phyloP scores from a whole-genome alignment of 2,797 vertebrate species.

The Ceryle rudis region DNA sequence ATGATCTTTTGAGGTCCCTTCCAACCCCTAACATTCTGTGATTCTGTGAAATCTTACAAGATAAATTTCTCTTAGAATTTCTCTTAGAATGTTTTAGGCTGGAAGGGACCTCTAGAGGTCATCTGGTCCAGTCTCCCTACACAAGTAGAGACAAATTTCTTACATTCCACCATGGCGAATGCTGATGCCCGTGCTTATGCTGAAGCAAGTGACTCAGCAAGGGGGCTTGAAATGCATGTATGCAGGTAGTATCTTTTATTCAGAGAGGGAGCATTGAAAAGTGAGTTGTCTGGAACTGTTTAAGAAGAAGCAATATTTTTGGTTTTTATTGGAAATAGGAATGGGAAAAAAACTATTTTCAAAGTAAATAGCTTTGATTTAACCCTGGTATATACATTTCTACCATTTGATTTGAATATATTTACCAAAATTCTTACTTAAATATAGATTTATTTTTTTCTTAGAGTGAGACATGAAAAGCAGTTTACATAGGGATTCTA shows the following conservation, averaged over 20 bases:
- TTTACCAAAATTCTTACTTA: background rate
- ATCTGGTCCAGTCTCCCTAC: no score
- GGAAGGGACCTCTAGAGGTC: no score
- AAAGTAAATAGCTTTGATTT: background rate
- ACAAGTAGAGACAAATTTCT: background rate
- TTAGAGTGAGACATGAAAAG: background rate
- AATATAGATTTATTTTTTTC: background rate
- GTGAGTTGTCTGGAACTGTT: background rate
- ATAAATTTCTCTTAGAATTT: no score
- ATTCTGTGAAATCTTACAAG: no score
- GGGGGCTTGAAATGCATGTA: background rate
- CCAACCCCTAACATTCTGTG: no score
- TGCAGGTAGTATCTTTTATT: background rate
- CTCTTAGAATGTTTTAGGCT: no score
- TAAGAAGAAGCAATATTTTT: background rate
- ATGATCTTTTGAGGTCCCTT: no score
- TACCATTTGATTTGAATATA: background rate
- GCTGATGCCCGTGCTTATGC: background rate
- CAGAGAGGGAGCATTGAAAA: background rate
- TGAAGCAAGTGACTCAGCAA: background rate
- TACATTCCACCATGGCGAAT: background rate
- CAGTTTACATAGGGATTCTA: background rate
- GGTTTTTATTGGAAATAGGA: background rate
- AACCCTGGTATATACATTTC: background rate
- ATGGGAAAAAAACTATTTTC: background rate